phyloP scores from a whole-genome alignment of 2,113 vertebrate genomes.

The Toxotes jaculatrix region DNA sequence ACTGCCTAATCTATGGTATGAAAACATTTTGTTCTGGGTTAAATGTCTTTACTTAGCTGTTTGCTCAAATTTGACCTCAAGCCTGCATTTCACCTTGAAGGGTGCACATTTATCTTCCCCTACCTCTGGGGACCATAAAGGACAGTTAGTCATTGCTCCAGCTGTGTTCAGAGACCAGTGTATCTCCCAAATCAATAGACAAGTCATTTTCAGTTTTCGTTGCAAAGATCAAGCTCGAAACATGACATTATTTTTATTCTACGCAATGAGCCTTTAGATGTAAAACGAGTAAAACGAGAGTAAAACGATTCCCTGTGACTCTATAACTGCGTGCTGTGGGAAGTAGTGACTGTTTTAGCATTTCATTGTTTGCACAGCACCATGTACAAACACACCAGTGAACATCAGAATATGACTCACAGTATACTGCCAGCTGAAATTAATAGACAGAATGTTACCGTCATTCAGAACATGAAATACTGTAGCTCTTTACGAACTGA shows the following conservation, averaged over 20 bases:
- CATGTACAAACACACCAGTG: constrained; percentile 1
- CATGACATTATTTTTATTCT: constrained; percentile 48
- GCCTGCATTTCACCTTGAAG: constrained; percentile 47
- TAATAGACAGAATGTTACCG: neutral
- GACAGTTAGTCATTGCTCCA: constrained; percentile 46
- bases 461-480: neutral
- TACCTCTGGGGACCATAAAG: constrained; percentile 20
- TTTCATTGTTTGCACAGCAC: constrained; percentile 12
- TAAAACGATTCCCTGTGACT: constrained; percentile 12
- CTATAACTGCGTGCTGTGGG: constrained; percentile 12
- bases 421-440: neutral
- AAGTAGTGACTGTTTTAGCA: constrained; percentile 31
- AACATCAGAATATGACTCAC: constrained; percentile 7
- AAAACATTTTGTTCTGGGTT: constrained; percentile 50
- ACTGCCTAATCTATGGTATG: constrained; percentile 7
- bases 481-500: neutral
- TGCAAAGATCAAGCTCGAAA: constrained; percentile 26
- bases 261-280: constrained; percentile 43
- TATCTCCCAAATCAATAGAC: constrained; percentile 50
- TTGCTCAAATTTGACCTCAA: constrained; percentile 32
- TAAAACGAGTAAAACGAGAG: constrained; percentile 2
- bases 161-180: constrained; percentile 7
- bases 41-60: constrained; percentile 27
- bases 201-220: constrained; percentile 55
- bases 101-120: constrained; percentile 40